Evolutionary conservation across 1,140 invertebrate genomes (phyloP).

Genomic region (Melanaphis sacchari): DNA sequence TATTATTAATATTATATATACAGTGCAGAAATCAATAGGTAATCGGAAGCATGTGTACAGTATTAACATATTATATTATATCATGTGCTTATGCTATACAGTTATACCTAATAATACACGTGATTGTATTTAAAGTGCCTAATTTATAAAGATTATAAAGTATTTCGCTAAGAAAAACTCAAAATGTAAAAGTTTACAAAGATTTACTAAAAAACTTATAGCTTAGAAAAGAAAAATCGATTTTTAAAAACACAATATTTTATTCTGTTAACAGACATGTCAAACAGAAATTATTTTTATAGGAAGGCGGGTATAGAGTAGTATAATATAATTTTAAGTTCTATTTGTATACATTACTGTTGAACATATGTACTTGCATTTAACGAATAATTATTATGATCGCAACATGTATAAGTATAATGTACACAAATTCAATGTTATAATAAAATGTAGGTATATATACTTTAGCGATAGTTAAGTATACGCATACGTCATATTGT

Average conservation of each 20-base stretch:
- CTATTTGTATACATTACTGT: no score
- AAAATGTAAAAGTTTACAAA: no score
- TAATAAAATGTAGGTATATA: not conserved
- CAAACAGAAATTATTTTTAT: not conserved
- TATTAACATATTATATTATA: not conserved
- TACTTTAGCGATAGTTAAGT: not conserved
- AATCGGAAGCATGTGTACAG: not conserved
- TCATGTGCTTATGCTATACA: no score
- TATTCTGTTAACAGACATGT: not conserved
- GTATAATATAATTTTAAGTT: no score
- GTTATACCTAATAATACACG: no score
- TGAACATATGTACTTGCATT: no score
- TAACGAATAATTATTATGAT: not conserved
- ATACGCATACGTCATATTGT: conserved; percentile 3
- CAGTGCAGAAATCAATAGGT: not conserved
- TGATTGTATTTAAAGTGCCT: no score
- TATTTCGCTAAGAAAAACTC: no score
- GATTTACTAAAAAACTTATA: not conserved
- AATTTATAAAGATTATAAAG: no score
- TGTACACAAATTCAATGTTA: not conserved
- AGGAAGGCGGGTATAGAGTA: no score
- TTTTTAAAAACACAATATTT: not conserved
- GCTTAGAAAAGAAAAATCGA: not conserved
- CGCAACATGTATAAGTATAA: not conserved
- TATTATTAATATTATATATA: not conserved